Evolutionary conservation across 2,888 invertebrate genomes (phyloP).

Genomic region (Mycalesis mineus): DNA sequence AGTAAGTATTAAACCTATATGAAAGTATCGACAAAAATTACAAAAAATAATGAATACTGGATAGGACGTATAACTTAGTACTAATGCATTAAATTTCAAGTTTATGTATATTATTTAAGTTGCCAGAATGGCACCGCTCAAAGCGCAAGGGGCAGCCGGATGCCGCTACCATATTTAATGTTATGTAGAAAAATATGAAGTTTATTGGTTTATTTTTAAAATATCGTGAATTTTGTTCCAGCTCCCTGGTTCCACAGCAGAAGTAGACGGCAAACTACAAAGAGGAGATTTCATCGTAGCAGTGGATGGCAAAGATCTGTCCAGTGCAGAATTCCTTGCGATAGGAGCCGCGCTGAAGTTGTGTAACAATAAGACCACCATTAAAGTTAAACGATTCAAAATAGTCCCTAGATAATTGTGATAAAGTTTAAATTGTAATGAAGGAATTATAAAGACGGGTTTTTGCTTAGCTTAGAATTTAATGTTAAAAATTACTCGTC

Average conservation of each 20-base stretch:
- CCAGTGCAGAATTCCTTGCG: slow-evolving; percentile 86
- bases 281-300: slow-evolving; percentile 94
- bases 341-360: slow-evolving; percentile 94
- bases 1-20: slow-evolving; percentile 79
- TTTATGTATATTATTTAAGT: too few species aligned
- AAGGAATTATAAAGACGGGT: not conserved
- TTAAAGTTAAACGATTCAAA: slow-evolving; percentile 93
- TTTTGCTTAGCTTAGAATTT: not conserved
- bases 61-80: too few species aligned
- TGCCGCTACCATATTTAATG: too few species aligned
- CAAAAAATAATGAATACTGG: too few species aligned
- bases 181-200: too few species aligned
- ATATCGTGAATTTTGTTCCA: slow-evolving; percentile 48
- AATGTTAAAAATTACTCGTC: not conserved
- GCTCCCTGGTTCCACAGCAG: slow-evolving; percentile 93
- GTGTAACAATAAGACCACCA: slow-evolving; percentile 86
- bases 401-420: slow-evolving; percentile 46
- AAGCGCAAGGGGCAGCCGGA: too few species aligned
- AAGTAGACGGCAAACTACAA: slow-evolving; percentile 91
- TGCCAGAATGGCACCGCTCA: too few species aligned
- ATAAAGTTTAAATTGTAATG: slow-evolving; percentile 14
- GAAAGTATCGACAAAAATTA: too few species aligned
- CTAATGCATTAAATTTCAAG: too few species aligned
- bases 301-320: slow-evolving; percentile 92
- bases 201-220: too few species aligned